Evolutionary conservation across 2,888 invertebrate species (phyloP), one percentile per base, ranked within the genome.

Genomic region (Octonoba sinensis): DNA sequence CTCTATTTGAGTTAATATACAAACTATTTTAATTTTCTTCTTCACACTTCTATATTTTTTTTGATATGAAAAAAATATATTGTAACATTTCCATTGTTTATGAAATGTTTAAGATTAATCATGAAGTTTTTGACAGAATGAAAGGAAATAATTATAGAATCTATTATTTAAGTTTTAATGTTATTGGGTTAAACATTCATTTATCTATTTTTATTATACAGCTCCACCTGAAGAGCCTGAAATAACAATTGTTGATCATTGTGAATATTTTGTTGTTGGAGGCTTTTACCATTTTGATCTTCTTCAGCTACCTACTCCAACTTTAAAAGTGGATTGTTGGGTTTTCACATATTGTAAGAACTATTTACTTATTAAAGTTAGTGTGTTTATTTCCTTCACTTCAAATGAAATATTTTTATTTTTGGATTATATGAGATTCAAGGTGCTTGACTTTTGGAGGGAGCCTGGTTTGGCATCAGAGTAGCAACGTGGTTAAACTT

Each of bases 221-320:
- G 81, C 75, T 49, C 77, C 83, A 3, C 76, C 77, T 20, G 73
- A 76, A 27, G 76, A 76, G 46, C 83, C 77, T 3, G 83, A 83
- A 49, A 20, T 74, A 13, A 69, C 24, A 3, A 73, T 83, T 54
- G 66, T 83, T 16, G 73, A 77, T 16, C 70, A 69, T 27, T 24
- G 62, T 12, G 83, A 71, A 49, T 77, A 73, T 49, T 76, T 71
- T 67, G 49, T 73, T 4, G 71, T 83, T 12, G 83, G 83, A 27
- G 83, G 83, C 36, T 47, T 83, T 20, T 79, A 71, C 27, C 79
- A 83, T 46, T 81, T 78, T 60, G 74, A 83, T 44, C 62, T 83
- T 18, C 66, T 81, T 57, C 59, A 79, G 18, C 74, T 83, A 8
- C 83, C 83, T 12, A 62, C 79, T 70, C 83, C 67, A 46, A 72